Conservation (phyloP, 1,140 invertebrate species). For the Zaprionus kolodkinae region DNA sequence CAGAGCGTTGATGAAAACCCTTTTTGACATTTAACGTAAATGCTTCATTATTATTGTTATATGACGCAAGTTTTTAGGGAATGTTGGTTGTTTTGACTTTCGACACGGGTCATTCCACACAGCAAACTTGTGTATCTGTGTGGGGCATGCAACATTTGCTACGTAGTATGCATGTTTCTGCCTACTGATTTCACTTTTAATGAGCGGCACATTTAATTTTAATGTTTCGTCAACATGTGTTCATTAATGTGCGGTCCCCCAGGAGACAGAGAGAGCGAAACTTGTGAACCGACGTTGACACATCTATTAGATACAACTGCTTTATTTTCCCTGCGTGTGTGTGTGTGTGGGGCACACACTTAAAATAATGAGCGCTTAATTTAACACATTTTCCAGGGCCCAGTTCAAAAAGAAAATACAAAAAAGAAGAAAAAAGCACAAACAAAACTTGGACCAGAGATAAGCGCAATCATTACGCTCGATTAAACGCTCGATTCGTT, state of each 20-base stretch:
- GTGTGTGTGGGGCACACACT: slow-evolving; percentile 48
- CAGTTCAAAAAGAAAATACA: slow-evolving; percentile 33
- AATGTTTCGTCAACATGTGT: slow-evolving; percentile 76
- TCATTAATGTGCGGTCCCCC: slow-evolving; percentile 66
- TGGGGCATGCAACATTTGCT: slow-evolving; percentile 63
- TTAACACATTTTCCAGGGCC: slow-evolving; percentile 64
- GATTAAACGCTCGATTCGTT: slow-evolving; percentile 65
- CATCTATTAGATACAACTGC: slow-evolving; percentile 56
- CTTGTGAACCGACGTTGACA: slow-evolving; percentile 40
- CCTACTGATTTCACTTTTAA: slow-evolving; percentile 72
- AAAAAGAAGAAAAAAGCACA: slow-evolving; percentile 7
- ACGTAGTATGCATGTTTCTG: slow-evolving; percentile 26
- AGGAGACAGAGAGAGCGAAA: neutral
- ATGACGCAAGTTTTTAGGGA: slow-evolving; percentile 54
- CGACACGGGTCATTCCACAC: slow-evolving; percentile 12
- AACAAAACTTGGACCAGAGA: slow-evolving; percentile 48
- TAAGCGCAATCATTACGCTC: slow-evolving; percentile 81
- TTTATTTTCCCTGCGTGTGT: slow-evolving; percentile 1
- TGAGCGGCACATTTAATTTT: slow-evolving; percentile 79
- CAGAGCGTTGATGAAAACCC: slow-evolving; percentile 56
- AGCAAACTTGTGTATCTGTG: neutral
- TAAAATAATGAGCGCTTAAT: slow-evolving; percentile 82
- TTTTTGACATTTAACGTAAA: slow-evolving; percentile 75
- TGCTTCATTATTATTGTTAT: slow-evolving; percentile 80
- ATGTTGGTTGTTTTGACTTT: slow-evolving; percentile 13